These are phyloP conservation scores for Isaurus tuberculatus DNA, from an alignment of 92 coral and sea anemone species.

Conservation along the genomic window DNA sequence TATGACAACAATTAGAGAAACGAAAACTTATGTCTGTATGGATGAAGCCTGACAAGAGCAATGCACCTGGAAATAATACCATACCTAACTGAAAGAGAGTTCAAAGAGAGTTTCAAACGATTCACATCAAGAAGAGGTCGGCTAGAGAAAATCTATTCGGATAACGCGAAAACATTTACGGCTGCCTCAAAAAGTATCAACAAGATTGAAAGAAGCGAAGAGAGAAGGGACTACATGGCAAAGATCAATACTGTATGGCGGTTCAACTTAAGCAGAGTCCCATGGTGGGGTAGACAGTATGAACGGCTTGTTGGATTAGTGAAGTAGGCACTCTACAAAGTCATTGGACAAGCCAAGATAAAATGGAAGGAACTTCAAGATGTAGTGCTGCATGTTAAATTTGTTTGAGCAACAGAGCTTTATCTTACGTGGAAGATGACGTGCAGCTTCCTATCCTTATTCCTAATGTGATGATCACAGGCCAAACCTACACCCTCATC, in stretches of 20 bases:
- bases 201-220: neutral
- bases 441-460: constrained; percentile 1
- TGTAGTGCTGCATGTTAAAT: no score
- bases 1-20: neutral
- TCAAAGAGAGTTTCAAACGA: no score
- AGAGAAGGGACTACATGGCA: neutral
- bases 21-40: neutral
- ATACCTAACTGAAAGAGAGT: neutral
- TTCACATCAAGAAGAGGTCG: neutral
- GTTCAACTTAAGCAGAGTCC: no score
- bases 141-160: neutral
- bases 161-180: neutral
- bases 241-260: no score
- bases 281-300: neutral
- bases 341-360: no score
- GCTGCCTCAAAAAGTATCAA: neutral
- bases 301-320: no score
- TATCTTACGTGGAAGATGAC: no score
- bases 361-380: no score
- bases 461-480: neutral
- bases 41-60: neutral
- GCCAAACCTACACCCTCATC: neutral
- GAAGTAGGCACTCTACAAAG: no score
- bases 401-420: no score
- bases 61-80: neutral